Conservation (phyloP, 2,888 invertebrate genomes). For the Heliconius ethilla region DNA sequence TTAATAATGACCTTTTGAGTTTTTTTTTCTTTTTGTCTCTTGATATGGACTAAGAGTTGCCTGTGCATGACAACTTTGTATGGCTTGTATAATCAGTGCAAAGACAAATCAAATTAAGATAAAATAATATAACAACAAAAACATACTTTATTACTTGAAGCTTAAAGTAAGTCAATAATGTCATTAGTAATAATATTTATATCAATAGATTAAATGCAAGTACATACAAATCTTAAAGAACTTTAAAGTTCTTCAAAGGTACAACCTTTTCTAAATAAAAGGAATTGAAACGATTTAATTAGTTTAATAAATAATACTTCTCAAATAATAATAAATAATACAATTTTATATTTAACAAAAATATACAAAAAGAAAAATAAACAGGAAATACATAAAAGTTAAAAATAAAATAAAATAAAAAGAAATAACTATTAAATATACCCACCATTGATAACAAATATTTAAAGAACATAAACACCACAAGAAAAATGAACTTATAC, state of each 20-base stretch:
- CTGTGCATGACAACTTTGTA: neutral
- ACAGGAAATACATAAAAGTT: neutral
- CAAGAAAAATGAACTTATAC: neutral
- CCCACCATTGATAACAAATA: conserved; percentile 5
- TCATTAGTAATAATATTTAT: neutral
- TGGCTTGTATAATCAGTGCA: neutral
- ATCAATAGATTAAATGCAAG: neutral
- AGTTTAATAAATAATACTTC: neutral
- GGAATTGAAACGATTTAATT: neutral
- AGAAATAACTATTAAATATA: neutral
- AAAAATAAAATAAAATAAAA: neutral
- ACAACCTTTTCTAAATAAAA: neutral
- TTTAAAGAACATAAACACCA: conserved; percentile 11
- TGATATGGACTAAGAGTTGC: neutral
- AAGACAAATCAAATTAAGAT: neutral
- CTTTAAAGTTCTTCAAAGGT: neutral
- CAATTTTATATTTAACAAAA: neutral
- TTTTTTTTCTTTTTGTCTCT: neutral
- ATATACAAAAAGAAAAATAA: neutral
- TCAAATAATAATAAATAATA: neutral
- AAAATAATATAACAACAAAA: neutral
- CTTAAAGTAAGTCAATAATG: neutral
- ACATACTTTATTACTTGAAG: neutral
- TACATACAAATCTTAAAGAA: neutral
- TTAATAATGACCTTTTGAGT: neutral